A percentile compares a stretch with the other conserved stretches of the same genome.
Conservation (phyloP, 2,113 vertebrate genomes). For the Perca schrenkii region DNA sequence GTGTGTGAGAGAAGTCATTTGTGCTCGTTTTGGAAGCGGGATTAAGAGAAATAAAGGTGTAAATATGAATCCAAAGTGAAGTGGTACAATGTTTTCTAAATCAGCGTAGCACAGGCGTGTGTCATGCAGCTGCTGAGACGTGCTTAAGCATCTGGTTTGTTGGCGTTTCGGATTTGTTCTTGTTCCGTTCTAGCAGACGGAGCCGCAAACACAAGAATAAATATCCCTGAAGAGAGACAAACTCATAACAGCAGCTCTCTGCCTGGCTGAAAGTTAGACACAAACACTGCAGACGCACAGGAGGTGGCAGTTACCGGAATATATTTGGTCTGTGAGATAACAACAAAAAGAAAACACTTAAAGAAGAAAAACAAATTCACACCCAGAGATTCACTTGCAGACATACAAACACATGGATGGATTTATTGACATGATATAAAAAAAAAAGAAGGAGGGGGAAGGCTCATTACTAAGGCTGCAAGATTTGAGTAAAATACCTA, state of each 20-base stretch:
- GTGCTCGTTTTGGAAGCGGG: background rate
- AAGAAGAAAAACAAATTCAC: too few relatives aligned
- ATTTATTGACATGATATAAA: too few relatives aligned
- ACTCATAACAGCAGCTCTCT: conserved; percentile 14
- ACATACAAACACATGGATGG: too few relatives aligned
- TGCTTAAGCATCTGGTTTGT: conserved; percentile 25
- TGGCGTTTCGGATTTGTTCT: conserved; percentile 43
- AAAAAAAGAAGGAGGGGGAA: too few relatives aligned
- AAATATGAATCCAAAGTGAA: conserved; percentile 15
- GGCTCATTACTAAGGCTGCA: too few relatives aligned
- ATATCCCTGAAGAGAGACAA: conserved; percentile 44
- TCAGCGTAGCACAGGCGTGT: background rate
- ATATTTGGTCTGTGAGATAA: too few relatives aligned
- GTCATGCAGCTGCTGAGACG: conserved; percentile 22
- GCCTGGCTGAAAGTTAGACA: conserved; percentile 8
- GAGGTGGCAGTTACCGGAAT: too few relatives aligned
- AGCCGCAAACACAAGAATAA: conserved; percentile 41
- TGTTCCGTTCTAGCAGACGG: conserved; percentile 30
- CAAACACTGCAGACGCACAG: too few relatives aligned
- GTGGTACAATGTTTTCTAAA: conserved; percentile 11
- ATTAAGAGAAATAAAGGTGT: conserved; percentile 1
- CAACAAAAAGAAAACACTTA: too few relatives aligned
- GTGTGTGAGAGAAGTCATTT: background rate
- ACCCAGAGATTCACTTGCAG: too few relatives aligned
- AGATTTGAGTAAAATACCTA: too few relatives aligned